Evolutionary conservation across 2,888 invertebrate genomes (phyloP).

Genomic region (Drosophila diplacantha): DNA sequence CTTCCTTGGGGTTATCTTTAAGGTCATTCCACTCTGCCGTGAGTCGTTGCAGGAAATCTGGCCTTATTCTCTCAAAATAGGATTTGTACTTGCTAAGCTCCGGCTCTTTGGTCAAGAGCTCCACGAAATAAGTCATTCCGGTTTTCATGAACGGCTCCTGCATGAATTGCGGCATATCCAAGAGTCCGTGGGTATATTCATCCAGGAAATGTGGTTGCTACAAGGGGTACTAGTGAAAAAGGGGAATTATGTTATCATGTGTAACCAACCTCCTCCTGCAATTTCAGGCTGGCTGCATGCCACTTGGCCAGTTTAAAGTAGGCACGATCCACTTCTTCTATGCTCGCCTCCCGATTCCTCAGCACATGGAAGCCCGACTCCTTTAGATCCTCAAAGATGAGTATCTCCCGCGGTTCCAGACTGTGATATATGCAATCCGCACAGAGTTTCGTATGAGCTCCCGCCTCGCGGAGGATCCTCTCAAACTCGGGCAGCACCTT

Average conservation of each 20-base stretch:
- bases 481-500: slow-evolving; percentile 67
- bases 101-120: slow-evolving; percentile 43
- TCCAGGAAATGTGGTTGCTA: slow-evolving; percentile 36
- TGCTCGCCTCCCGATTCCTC: slow-evolving; percentile 56
- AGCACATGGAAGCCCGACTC: slow-evolving; percentile 48
- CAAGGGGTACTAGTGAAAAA: neutral
- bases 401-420: slow-evolving; percentile 44
- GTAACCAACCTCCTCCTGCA: slow-evolving; percentile 67
- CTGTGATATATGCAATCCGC: slow-evolving; percentile 47
- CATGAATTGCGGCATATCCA: slow-evolving; percentile 47
- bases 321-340: slow-evolving; percentile 73
- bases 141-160: slow-evolving; percentile 40
- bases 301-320: slow-evolving; percentile 76
- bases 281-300: slow-evolving; percentile 76
- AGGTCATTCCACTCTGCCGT: slow-evolving; percentile 17
- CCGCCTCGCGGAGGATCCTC: slow-evolving; percentile 50
- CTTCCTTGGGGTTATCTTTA: slow-evolving; percentile 38
- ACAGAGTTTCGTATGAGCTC: slow-evolving; percentile 49
- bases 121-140: slow-evolving; percentile 50
- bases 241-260: neutral
- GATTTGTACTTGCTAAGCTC: slow-evolving; percentile 42
- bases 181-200: slow-evolving; percentile 71
- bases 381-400: slow-evolving; percentile 64
- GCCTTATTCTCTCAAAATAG: slow-evolving; percentile 46
- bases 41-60: slow-evolving; percentile 21